These are phyloP conservation scores for Menura novaehollandiae DNA, from an alignment of 2,113 vertebrate genomes.

Conservation along the genomic window DNA sequence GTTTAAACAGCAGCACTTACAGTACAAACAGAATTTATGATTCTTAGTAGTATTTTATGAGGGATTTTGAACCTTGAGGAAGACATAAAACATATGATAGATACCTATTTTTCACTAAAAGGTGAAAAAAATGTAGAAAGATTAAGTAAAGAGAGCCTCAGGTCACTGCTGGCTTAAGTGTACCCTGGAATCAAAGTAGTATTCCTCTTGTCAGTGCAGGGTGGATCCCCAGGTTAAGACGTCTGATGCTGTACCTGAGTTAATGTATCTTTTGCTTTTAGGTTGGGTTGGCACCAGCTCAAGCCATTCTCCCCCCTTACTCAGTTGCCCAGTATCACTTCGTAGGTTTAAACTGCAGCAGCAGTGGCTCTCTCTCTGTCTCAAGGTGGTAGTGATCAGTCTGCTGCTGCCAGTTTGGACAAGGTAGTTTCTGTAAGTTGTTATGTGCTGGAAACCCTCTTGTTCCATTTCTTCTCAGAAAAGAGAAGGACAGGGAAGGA, in stretches of 20 bases:
- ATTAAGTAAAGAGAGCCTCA: not conserved
- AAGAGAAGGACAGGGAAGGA: slow-evolving; percentile 32
- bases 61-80: not conserved
- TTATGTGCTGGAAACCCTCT: slow-evolving; percentile 14
- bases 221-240: not conserved
- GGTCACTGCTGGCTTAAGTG: not conserved
- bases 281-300: not conserved
- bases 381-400: not conserved
- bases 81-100: not conserved
- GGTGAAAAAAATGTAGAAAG: not conserved
- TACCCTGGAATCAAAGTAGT: not conserved
- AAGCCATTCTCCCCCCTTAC: not conserved
- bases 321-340: not conserved
- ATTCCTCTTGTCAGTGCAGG: not conserved
- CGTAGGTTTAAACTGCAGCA: not conserved
- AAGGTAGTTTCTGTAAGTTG: slow-evolving; percentile 25
- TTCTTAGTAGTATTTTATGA: not conserved
- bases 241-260: not conserved
- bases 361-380: not conserved
- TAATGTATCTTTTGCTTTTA: not conserved
- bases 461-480: slow-evolving; percentile 36
- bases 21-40: not conserved
- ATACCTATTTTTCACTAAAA: not conserved
- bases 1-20: not conserved
- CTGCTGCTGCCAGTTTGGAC: not conserved